Evolutionary conservation across 64 coral and sea anemone genomes (phyloP).

Genomic region (Dendronephthya gigantea): DNA sequence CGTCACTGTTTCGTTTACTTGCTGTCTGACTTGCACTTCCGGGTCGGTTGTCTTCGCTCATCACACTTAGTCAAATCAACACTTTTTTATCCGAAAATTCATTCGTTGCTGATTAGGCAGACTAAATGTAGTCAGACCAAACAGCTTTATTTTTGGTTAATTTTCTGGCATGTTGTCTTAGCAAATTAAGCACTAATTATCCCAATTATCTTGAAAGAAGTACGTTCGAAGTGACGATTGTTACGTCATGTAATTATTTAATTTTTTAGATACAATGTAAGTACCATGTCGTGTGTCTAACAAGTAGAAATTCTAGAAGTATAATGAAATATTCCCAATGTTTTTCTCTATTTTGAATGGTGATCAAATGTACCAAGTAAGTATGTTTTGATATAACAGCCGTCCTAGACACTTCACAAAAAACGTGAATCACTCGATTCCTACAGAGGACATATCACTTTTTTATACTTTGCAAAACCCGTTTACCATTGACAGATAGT

Average conservation of each 20-base stretch:
- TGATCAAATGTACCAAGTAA: too few relatives aligned
- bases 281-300: too few relatives aligned
- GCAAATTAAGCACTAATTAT: neutral
- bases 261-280: neutral
- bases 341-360: too few relatives aligned
- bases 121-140: neutral
- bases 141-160: neutral
- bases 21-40: neutral
- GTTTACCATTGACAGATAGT: too few relatives aligned
- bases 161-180: neutral
- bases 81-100: neutral
- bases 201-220: neutral
- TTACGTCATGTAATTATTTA: slow-evolving; percentile 18
- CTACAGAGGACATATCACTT: too few relatives aligned
- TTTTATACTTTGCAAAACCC: too few relatives aligned
- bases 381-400: too few relatives aligned
- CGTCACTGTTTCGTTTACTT: neutral
- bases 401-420: too few relatives aligned
- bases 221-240: neutral
- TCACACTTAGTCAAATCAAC: neutral
- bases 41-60: slow-evolving; percentile 1
- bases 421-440: too few relatives aligned
- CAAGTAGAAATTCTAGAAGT: too few relatives aligned
- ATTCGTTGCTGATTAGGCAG: neutral
- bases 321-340: too few relatives aligned